Percentiles rank a stretch among this genome's conserved stretches.
These are phyloP conservation scores for Catalaphyllia jardinei DNA, from an alignment of 64 coral and sea anemone species.

Conservation along the genomic window DNA sequence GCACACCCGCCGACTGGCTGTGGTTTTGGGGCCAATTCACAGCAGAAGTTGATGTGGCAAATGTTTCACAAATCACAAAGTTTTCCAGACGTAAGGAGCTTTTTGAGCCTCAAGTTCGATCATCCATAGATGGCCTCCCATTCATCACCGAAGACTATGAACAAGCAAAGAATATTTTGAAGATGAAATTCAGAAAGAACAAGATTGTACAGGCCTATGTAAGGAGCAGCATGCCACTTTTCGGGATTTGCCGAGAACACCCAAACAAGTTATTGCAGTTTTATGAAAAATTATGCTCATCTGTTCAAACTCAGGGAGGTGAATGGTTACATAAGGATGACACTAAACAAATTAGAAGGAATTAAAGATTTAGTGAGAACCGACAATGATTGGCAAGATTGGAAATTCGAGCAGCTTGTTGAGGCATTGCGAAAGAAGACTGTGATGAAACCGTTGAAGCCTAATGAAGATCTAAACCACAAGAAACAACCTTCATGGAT, in stretches of 20 bases:
- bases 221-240: conserved; percentile 14
- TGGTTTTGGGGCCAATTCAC: conserved; percentile 45
- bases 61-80: conserved; percentile 41
- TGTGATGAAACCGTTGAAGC: no score
- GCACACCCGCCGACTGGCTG: background rate
- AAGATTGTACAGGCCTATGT: conserved; percentile 42
- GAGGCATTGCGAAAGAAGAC: no score
- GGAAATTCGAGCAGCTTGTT: conserved; percentile 35
- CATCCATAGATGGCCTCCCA: conserved; percentile 35
- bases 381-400: conserved; percentile 56
- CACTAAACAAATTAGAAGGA: conserved; percentile 47
- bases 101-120: conserved; percentile 30
- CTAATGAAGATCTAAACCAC: no score
- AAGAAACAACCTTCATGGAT: background rate
- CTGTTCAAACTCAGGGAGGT: conserved; percentile 41
- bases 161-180: conserved; percentile 22
- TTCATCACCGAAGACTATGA: conserved; percentile 45
- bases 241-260: background rate
- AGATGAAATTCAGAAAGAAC: conserved; percentile 29
- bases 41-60: conserved; percentile 45
- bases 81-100: conserved; percentile 57
- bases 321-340: conserved; percentile 59
- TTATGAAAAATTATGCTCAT: no score
- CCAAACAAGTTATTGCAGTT: conserved; percentile 8
- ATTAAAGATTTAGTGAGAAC: conserved; percentile 56